Conservation (phyloP, 2,797 vertebrate species). For the Cyclura pinguis region DNA sequence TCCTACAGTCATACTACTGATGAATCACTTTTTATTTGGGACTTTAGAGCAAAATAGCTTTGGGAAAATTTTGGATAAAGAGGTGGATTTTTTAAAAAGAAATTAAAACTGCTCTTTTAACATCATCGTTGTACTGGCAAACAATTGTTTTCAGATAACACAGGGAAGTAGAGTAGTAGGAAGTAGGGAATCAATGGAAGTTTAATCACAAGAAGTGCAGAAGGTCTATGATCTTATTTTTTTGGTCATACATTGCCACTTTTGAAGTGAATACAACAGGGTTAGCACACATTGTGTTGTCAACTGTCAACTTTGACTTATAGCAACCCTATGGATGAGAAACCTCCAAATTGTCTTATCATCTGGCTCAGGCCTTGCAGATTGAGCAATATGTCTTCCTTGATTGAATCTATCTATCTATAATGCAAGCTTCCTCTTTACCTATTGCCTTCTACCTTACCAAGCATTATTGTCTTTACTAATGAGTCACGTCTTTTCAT, state of each 20-base stretch:
- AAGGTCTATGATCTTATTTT: not conserved
- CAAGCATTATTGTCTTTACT: no score
- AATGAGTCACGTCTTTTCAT: no score
- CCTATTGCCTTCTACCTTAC: no score
- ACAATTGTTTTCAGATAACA: not conserved
- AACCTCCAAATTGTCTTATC: no score
- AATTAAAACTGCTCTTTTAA: not conserved
- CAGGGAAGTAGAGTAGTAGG: not conserved
- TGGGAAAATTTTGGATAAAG: constrained; percentile 22
- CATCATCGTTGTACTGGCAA: constrained; percentile 6
- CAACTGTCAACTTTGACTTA: no score
- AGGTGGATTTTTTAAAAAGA: not conserved
- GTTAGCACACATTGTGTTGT: not conserved
- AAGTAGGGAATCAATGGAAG: not conserved
- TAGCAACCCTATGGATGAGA: no score
- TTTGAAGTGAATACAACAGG: not conserved
- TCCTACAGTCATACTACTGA: not conserved
- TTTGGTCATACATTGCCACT: fast-evolving
- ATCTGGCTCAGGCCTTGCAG: no score
- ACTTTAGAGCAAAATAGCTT: constrained; percentile 15
- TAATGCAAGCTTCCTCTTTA: no score
- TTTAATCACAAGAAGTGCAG: not conserved
- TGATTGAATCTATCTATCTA: no score
- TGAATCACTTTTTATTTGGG: not conserved
- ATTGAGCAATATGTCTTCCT: no score